Evolutionary conservation across 1,140 invertebrate species (phyloP), one percentile per base, ranked within the genome.

Genomic region (Bombus sibiricus): DNA sequence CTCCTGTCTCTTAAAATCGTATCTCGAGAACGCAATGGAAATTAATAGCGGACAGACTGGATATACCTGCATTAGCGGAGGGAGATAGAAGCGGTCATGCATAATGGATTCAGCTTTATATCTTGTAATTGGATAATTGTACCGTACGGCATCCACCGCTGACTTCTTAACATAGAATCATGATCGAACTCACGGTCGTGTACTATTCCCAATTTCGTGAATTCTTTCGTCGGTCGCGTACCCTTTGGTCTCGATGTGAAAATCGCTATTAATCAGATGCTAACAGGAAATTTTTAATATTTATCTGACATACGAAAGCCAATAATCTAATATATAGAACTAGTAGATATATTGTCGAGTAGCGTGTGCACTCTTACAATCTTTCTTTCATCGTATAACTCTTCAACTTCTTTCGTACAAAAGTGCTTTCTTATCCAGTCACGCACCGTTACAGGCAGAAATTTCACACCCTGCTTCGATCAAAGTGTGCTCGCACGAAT

Each of bases 81-180:
- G 74, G 66, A 53, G 78, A 22, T 41, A 6, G 47, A 82, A 73
- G 64, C 75, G 75, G 83, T 83, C 88, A 47, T 86, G 88, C 85
- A 90, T 90, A 89, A 87, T 89, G 81, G 85, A 90, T 86, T 89
- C 84, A 66, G 83, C 77, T 90, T 81, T 84, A 47, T 89, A 80
- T 89, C 76, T 83, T 77, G 81, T 90, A 90, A 90, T 90, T 90
- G 89, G 88, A 90, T 90, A 90, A 89, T 90, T 82, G 64, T 47
- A 80, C 77, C 57, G 37, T 64, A 75, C 37, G 28, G 79, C 68
- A 71, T 62, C 66, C 25, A 34, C 77, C 59, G 75, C 41, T 89
- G 64, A 76, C 34, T 62, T 41, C n/a, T 43, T 47, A 83, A 82
- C 87, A 37, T 89, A 41, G 75, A 81, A 89, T 89, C 88, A 83